A percentile compares a stretch with the other conserved stretches of the same genome.
phyloP scores from a whole-genome alignment of 23 tunicate species.

The Styela clava region DNA sequence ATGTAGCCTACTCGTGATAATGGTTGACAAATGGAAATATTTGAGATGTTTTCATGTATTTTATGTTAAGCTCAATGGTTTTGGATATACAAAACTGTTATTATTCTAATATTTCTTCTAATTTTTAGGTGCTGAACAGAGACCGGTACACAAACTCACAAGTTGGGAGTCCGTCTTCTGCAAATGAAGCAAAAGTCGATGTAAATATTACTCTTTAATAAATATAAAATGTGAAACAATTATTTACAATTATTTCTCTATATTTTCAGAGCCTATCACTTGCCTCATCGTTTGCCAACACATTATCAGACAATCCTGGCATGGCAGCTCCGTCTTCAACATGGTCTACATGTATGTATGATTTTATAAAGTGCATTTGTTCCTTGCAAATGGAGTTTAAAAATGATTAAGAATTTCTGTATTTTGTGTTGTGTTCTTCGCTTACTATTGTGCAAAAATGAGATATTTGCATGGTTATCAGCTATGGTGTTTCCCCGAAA shows the following conservation, averaged over 20 bases:
- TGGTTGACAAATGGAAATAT: too few species aligned
- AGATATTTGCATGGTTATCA: too few species aligned
- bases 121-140: conserved; percentile 54
- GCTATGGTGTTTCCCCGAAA: too few species aligned
- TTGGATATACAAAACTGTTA: too few species aligned
- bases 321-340: background rate
- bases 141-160: conserved; percentile 52
- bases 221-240: too few species aligned
- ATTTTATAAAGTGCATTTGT: too few species aligned
- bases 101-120: too few species aligned
- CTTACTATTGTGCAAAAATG: too few species aligned
- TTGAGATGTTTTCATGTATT: too few species aligned
- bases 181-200: conserved; percentile 16
- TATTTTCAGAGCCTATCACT: conserved; percentile 11
- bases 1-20: too few species aligned
- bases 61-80: too few species aligned
- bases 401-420: background rate
- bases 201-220: background rate
- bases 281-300: conserved; percentile 29
- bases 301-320: conserved; percentile 3
- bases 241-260: background rate
- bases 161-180: conserved; percentile 24
- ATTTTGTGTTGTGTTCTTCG: background rate
- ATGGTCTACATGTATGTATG: conserved; percentile 54
- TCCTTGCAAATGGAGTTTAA: too few species aligned